Percentiles rank a stretch among this genome's conserved stretches.
Conservation (phyloP, 92 coral and sea anemone genomes). For the Ricordea florida region DNA sequence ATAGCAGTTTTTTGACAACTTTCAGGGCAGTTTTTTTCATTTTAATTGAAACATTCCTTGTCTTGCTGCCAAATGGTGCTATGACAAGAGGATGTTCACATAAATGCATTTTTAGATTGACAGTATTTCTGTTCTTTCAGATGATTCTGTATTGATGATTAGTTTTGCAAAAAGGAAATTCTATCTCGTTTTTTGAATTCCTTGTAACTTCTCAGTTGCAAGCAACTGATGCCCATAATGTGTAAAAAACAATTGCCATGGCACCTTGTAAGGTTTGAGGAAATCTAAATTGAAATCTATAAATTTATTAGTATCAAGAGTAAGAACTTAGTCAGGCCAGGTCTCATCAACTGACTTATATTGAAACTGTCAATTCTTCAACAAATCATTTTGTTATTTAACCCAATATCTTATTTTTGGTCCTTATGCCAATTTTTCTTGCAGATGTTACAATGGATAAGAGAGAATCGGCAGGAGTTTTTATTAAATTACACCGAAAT, state of each 20-base stretch:
- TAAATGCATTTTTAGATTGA: background rate
- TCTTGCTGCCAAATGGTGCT: background rate
- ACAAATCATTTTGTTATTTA: slow-evolving; percentile 24
- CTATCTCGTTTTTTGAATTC: background rate
- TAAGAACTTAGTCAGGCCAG: slow-evolving; percentile 24
- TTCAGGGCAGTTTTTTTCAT: background rate
- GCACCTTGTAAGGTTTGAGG: background rate
- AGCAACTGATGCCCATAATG: too few species aligned
- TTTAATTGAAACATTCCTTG: background rate
- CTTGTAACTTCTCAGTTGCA: background rate
- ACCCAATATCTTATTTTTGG: slow-evolving; percentile 4
- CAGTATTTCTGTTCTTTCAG: too few species aligned
- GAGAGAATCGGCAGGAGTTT: slow-evolving; percentile 93
- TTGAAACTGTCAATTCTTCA: slow-evolving; percentile 29
- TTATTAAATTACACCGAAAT: slow-evolving; percentile 91
- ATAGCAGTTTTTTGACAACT: slow-evolving; percentile 13
- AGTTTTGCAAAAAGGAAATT: background rate
- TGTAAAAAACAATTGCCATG: background rate
- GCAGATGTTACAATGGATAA: slow-evolving; percentile 97
- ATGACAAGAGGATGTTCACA: background rate
- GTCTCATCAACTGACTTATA: slow-evolving; percentile 13
- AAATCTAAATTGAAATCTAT: background rate
- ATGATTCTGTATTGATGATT: too few species aligned
- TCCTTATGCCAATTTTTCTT: slow-evolving; percentile 25
- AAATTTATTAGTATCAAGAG: background rate